Conservation (phyloP, 2,888 invertebrate genomes). For the Sylvicola fuscatus region DNA sequence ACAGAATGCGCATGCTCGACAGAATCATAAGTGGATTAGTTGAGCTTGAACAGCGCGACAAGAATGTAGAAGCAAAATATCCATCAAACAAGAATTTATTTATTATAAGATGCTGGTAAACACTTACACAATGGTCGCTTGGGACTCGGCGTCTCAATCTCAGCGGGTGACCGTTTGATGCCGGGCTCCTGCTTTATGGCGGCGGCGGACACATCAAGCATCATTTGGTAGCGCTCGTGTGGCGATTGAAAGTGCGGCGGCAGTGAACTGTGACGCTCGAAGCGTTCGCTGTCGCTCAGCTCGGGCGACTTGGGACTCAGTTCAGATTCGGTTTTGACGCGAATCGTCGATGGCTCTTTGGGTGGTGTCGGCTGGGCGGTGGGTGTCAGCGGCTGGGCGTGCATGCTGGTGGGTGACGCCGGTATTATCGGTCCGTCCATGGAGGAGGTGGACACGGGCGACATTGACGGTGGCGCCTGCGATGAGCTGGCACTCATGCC, state of each 20-base stretch:
- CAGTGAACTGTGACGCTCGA: slow-evolving; percentile 1
- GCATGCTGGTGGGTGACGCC: no score
- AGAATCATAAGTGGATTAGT: no score
- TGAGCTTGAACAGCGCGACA: no score
- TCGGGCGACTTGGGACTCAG: slow-evolving; percentile 3
- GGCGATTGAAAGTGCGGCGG: slow-evolving; percentile 3
- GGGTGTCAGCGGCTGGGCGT: no score
- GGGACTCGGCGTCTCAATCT: slow-evolving; percentile 2
- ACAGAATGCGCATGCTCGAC: no score
- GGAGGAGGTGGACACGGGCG: no score
- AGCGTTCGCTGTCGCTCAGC: background rate
- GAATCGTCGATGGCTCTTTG: slow-evolving; percentile 1
- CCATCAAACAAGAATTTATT: no score
- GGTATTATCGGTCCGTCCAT: no score
- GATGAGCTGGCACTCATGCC: background rate
- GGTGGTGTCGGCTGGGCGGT: background rate
- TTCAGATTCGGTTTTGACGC: slow-evolving; percentile 3
- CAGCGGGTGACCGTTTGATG: background rate
- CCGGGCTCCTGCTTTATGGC: background rate
- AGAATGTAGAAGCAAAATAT: no score
- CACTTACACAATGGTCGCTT: slow-evolving; percentile 5
- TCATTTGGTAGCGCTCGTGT: slow-evolving; percentile 3
- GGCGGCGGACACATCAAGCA: background rate
- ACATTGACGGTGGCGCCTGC: background rate
- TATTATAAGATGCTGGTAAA: no score